Percentiles rank a stretch among this genome's conserved stretches.
These are phyloP conservation scores for Aratinga solstitialis DNA, from an alignment of 2,797 vertebrate genomes.

Conservation along the genomic window DNA sequence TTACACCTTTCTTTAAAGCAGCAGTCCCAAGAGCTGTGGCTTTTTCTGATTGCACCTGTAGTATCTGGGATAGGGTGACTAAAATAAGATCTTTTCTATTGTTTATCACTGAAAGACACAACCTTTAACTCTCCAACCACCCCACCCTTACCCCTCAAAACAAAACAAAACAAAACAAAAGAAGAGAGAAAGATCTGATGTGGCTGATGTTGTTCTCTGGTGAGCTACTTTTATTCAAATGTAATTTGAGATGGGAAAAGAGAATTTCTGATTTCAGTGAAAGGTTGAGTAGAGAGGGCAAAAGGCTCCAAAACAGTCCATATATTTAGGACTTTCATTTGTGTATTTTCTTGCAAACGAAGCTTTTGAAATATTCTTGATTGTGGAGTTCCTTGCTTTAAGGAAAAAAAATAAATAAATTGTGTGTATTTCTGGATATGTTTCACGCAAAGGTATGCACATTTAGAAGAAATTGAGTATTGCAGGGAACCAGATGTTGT, in stretches of 20 bases:
- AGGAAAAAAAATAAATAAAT: neutral
- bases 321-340: slow-evolving; percentile 41
- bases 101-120: slow-evolving; percentile 10
- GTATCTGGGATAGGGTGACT: slow-evolving; percentile 42
- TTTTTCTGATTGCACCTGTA: slow-evolving; percentile 30
- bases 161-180: neutral
- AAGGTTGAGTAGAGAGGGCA: slow-evolving; percentile 38
- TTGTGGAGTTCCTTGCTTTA: slow-evolving; percentile 44
- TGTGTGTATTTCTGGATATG: slow-evolving; percentile 8
- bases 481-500: neutral
- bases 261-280: slow-evolving; percentile 60
- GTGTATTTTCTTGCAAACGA: slow-evolving; percentile 46
- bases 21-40: slow-evolving; percentile 16
- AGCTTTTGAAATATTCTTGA: slow-evolving; percentile 52
- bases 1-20: neutral
- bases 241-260: slow-evolving; percentile 54
- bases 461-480: slow-evolving; percentile 21
- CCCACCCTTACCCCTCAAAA: neutral
- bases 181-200: slow-evolving; percentile 31
- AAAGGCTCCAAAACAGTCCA: neutral
- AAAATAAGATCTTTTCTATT: slow-evolving; percentile 60
- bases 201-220: slow-evolving; percentile 42
- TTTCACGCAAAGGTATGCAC: neutral
- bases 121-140: neutral
- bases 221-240: slow-evolving; percentile 61